Conservation (phyloP, 2,113 vertebrate genomes). For the Cryptoleucopteryx plumbea region DNA sequence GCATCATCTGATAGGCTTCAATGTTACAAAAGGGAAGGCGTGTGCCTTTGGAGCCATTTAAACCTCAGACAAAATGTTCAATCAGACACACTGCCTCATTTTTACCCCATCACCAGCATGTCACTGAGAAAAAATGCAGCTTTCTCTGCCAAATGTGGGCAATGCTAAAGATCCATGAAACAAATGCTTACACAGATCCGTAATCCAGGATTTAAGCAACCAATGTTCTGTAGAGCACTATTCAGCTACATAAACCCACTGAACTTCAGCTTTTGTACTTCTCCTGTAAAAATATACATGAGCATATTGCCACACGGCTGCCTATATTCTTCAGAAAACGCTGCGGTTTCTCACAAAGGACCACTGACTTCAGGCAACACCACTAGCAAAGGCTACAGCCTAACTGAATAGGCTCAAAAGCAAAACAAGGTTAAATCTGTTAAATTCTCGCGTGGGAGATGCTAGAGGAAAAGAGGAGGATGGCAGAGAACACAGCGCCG, state of each 20-base stretch:
- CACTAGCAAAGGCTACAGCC: background rate
- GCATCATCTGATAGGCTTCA: background rate
- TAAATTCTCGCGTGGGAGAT: background rate
- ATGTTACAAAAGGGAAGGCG: conserved; percentile 4
- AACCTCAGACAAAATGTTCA: conserved; percentile 39
- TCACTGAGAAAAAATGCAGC: conserved; percentile 39
- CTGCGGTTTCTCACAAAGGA: background rate
- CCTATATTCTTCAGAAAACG: background rate
- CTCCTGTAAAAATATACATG: conserved; percentile 5
- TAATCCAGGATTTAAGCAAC: conserved; percentile 47
- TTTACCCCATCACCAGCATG: conserved; percentile 27
- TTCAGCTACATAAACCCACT: conserved; percentile 7
- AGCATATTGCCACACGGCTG: conserved; percentile 3
- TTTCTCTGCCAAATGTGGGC: conserved; percentile 40
- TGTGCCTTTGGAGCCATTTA: conserved; percentile 34
- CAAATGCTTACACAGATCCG: conserved; percentile 55
- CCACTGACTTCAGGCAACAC: background rate
- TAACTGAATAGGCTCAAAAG: background rate
- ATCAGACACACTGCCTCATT: conserved; percentile 25
- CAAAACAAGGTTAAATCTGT: background rate
- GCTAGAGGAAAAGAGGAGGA: background rate
- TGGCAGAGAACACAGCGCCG: background rate
- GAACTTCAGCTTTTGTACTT: conserved; percentile 32
- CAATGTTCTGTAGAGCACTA: background rate
- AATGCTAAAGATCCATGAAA: conserved; percentile 40